Percentiles rank a stretch among this genome's conserved stretches.
Evolutionary conservation across 2,113 vertebrate species (phyloP).

Genomic region (Salminus brasiliensis): DNA sequence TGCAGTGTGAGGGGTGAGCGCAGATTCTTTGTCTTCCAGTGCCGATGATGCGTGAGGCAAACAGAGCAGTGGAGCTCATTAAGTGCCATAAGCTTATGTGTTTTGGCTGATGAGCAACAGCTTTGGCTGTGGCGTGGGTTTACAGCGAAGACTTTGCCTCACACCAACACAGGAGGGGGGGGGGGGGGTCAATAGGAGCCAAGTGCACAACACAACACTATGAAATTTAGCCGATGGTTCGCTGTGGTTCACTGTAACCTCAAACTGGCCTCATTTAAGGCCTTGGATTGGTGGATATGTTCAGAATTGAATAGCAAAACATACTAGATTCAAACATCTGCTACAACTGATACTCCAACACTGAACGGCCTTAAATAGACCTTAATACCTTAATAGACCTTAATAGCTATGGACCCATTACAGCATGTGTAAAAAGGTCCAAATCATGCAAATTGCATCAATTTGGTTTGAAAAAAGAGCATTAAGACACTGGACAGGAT

Average conservation of each 20-base stretch:
- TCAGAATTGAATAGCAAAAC: too few relatives aligned
- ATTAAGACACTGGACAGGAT: too few relatives aligned
- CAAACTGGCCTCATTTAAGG: background rate
- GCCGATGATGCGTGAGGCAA: conserved; percentile 12
- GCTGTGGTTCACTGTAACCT: background rate
- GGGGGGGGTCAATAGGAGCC: background rate
- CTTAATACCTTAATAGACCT: too few relatives aligned
- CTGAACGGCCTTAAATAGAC: too few relatives aligned
- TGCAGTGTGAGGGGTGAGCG: conserved; percentile 4
- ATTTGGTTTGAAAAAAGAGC: too few relatives aligned
- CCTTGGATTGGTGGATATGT: too few relatives aligned
- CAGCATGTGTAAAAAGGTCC: too few relatives aligned
- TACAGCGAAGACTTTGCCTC: background rate
- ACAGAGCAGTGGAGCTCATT: conserved; percentile 8
- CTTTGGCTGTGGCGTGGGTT: background rate
- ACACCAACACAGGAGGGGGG: background rate
- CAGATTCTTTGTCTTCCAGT: conserved; percentile 5
- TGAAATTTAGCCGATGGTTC: background rate
- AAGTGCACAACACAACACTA: background rate
- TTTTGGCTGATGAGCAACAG: conserved; percentile 5
- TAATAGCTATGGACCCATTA: too few relatives aligned
- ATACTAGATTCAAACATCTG: too few relatives aligned
- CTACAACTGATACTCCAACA: too few relatives aligned
- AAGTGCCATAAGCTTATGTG: conserved; percentile 10
- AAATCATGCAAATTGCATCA: too few relatives aligned